phyloP scores from a whole-genome alignment of 1,140 invertebrate genomes.

The Hypothenemus hampei region DNA sequence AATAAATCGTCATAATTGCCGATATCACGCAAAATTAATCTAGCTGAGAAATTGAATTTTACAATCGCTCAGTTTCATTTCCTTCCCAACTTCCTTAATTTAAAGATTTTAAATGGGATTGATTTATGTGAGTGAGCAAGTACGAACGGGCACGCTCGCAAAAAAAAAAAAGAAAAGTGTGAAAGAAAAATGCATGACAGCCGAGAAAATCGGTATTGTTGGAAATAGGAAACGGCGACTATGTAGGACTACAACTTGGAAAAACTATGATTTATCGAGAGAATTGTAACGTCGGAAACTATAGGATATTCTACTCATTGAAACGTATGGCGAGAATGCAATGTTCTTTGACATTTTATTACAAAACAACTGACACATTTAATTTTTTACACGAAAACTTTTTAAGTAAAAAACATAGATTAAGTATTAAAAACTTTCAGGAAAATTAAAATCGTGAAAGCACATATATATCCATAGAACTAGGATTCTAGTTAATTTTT shows the following conservation, averaged over 20 bases:
- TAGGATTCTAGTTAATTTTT: slow-evolving; percentile 5
- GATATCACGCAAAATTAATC: no score
- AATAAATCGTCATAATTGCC: no score
- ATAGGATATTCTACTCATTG: slow-evolving; percentile 4
- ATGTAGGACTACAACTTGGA: slow-evolving; percentile 13
- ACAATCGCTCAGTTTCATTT: no score
- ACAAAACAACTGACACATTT: not conserved
- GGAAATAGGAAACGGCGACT: slow-evolving; percentile 13
- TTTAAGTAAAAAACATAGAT: slow-evolving; percentile 1
- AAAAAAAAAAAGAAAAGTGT: slow-evolving; percentile 12
- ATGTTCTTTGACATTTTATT: not conserved
- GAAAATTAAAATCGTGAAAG: slow-evolving; percentile 10
- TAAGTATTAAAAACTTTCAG: slow-evolving; percentile 13
- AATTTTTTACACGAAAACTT: not conserved
- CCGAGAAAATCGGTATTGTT: slow-evolving; percentile 16
- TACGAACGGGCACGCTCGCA: slow-evolving; percentile 2
- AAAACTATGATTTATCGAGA: slow-evolving; percentile 20
- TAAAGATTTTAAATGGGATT: slow-evolving; percentile 22
- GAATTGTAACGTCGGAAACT: slow-evolving; percentile 1
- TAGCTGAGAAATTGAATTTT: no score
- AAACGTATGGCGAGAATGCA: not conserved
- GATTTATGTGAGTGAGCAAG: slow-evolving; percentile 17
- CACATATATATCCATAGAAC: not conserved
- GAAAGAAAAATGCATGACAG: slow-evolving; percentile 21
- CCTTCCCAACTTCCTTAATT: slow-evolving; percentile 14